Evolutionary conservation across 2,888 invertebrate species (phyloP).

Genomic region (Rhagonycha fulva): DNA sequence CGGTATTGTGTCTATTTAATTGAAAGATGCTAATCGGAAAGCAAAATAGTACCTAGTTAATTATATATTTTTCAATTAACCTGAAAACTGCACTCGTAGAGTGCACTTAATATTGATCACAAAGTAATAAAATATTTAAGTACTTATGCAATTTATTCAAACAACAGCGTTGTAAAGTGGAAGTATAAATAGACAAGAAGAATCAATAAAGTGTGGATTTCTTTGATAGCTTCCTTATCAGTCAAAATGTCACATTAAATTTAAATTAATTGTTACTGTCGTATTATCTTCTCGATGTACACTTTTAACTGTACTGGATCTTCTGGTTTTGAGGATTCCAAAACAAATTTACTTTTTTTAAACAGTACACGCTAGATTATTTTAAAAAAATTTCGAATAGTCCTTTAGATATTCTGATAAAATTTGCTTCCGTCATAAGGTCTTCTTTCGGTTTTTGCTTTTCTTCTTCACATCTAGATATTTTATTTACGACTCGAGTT

Average conservation of each 20-base stretch:
- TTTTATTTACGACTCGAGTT: no score
- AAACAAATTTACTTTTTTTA: no score
- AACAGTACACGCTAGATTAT: no score
- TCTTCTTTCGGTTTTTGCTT: no score
- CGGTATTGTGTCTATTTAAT: slow-evolving; percentile 12
- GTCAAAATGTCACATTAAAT: neutral
- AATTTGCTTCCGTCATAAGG: no score
- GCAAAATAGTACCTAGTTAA: neutral
- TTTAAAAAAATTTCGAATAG: no score
- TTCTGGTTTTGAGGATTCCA: no score
- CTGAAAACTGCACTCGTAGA: neutral
- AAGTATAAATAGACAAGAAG: neutral
- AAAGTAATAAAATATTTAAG: neutral
- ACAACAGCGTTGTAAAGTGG: neutral
- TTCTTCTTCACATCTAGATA: no score
- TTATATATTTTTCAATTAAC: slow-evolving; percentile 3
- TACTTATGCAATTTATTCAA: neutral
- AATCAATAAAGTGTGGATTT: neutral
- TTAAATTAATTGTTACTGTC: neutral
- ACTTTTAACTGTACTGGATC: no score
- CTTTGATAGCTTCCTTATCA: no score
- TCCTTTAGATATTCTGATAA: no score
- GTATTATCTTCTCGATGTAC: no score
- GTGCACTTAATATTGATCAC: neutral
- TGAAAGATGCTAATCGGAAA: slow-evolving; percentile 9